phyloP scores from a whole-genome alignment of 1,140 invertebrate species.

The Pogonus chalceus region DNA sequence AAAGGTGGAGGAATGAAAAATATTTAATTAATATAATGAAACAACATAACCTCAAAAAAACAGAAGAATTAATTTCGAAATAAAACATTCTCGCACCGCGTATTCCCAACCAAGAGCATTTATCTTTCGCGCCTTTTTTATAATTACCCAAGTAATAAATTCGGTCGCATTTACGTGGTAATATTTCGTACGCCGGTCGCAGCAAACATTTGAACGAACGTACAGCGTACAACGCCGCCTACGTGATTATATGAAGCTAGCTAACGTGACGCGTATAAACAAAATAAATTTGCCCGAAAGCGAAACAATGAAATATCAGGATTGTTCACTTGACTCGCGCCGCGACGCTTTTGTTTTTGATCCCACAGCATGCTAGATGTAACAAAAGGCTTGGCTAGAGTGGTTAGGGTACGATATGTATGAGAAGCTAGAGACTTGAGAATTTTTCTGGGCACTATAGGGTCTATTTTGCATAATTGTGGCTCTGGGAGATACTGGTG shows the following conservation, averaged over 20 bases:
- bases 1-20: too few relatives aligned
- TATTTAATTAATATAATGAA: too few relatives aligned
- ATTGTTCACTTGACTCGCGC: neutral
- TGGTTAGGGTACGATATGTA: neutral
- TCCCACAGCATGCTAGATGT: neutral
- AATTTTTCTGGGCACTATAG: neutral
- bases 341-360: neutral
- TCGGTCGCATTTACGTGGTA: neutral
- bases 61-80: too few relatives aligned
- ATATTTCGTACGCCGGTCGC: conserved; percentile 1
- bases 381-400: neutral
- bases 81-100: too few relatives aligned
- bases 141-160: conserved; percentile 6
- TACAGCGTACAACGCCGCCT: neutral
- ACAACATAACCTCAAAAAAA: too few relatives aligned
- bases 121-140: conserved; percentile 1
- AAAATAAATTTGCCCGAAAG: neutral
- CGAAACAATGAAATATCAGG: neutral
- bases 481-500: too few relatives aligned
- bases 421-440: neutral
- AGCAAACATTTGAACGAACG: neutral
- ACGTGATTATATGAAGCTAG: neutral
- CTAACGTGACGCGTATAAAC: neutral
- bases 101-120: too few relatives aligned
- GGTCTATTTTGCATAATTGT: neutral